Evolutionary conservation across 2,888 invertebrate species (phyloP).

Genomic region (Orthosia gracilis): DNA sequence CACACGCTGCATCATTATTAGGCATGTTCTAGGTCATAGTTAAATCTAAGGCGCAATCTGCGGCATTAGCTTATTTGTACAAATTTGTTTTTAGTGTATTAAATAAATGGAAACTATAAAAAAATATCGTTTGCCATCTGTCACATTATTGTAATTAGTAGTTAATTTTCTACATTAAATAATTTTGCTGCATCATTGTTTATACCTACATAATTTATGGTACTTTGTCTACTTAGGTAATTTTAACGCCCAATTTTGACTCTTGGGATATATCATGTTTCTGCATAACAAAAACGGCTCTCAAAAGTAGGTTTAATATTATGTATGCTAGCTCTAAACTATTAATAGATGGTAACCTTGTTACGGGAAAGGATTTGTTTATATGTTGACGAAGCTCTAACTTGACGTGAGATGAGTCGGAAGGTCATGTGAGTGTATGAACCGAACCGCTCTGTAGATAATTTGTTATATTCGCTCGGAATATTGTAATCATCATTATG

Average conservation of each 20-base stretch:
- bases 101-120: too few species aligned
- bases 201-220: background rate
- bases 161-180: background rate
- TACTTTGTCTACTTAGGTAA: background rate
- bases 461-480: slow-evolving; percentile 18
- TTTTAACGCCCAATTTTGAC: background rate
- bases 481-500: slow-evolving; percentile 34
- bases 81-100: background rate
- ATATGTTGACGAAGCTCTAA: slow-evolving; percentile 29
- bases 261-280: background rate
- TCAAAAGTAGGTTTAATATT: slow-evolving; percentile 1
- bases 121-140: too few species aligned
- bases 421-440: slow-evolving; percentile 49
- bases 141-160: background rate
- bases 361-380: slow-evolving; percentile 48
- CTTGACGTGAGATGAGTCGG: slow-evolving; percentile 45
- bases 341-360: slow-evolving; percentile 51
- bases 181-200: background rate
- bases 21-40: background rate
- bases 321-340: slow-evolving; percentile 2
- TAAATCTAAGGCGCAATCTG: background rate
- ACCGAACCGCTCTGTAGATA: background rate
- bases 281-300: background rate
- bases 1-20: slow-evolving; percentile 15
- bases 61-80: background rate